Conservation (phyloP, 2,888 invertebrate species). For the Cheiracanthium punctorium region DNA sequence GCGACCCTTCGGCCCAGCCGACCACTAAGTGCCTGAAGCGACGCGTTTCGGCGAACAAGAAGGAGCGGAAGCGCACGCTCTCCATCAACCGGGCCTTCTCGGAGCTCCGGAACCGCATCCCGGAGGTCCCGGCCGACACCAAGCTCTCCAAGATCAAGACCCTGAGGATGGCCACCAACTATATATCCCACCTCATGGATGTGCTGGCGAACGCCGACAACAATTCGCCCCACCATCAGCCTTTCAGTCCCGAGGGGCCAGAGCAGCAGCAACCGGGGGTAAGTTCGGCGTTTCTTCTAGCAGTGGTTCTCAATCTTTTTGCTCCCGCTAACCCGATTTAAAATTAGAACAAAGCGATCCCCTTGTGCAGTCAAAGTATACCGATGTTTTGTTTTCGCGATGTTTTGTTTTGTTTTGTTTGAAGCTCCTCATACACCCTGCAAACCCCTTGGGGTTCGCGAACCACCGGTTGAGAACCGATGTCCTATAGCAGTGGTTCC, state of each 20-base stretch:
- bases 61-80: constrained; percentile 92
- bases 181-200: constrained; percentile 93
- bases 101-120: constrained; percentile 93
- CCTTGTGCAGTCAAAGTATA: no score
- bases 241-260: not conserved
- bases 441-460: no score
- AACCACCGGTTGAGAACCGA: no score
- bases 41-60: constrained; percentile 93
- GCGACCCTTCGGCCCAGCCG: constrained; percentile 8
- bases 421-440: no score
- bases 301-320: no score
- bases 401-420: no score
- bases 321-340: no score
- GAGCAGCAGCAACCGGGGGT: no score
- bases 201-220: constrained; percentile 79
- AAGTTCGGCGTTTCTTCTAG: no score
- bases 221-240: not conserved
- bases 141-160: constrained; percentile 97
- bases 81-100: constrained; percentile 97
- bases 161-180: constrained; percentile 91
- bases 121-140: constrained; percentile 96
- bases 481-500: no score
- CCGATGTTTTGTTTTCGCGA: no score
- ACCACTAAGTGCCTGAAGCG: constrained; percentile 82
- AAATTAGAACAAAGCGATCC: no score